These are phyloP conservation scores for Scotopteryx bipunctaria DNA, from an alignment of 2,888 invertebrate species.

Conservation along the genomic window DNA sequence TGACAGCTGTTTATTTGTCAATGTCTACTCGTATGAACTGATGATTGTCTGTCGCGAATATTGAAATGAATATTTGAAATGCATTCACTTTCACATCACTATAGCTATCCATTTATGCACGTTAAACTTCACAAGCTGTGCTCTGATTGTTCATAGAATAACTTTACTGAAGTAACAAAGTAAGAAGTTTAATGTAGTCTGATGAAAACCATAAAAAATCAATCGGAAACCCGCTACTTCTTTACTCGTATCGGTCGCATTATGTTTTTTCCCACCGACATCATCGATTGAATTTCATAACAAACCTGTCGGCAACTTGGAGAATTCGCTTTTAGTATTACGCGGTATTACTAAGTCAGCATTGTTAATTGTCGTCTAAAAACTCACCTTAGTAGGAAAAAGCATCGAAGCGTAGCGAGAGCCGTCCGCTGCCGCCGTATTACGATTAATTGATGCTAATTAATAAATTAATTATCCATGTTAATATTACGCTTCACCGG, in stretches of 20 bases:
- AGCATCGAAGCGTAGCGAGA: slow-evolving; percentile 62
- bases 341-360: slow-evolving; percentile 50
- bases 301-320: slow-evolving; percentile 54
- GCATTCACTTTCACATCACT: slow-evolving; percentile 42
- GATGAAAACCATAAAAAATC: slow-evolving; percentile 51
- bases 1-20: slow-evolving; percentile 77
- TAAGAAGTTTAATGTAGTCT: slow-evolving; percentile 19
- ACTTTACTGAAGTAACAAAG: slow-evolving; percentile 3
- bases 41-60: slow-evolving; percentile 59
- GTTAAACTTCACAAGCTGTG: slow-evolving; percentile 32
- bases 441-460: slow-evolving; percentile 79
- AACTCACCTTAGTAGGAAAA: slow-evolving; percentile 68
- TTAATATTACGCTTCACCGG: slow-evolving; percentile 71
- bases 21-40: slow-evolving; percentile 51
- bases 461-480: slow-evolving; percentile 81
- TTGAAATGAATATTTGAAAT: slow-evolving; percentile 47
- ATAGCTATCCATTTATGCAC: too few species aligned
- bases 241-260: slow-evolving; percentile 43
- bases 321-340: slow-evolving; percentile 54
- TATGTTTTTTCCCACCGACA: slow-evolving; percentile 38
- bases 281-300: slow-evolving; percentile 49
- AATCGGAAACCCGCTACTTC: slow-evolving; percentile 51
- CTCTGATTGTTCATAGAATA: slow-evolving; percentile 43
- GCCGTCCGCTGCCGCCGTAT: slow-evolving; percentile 57
- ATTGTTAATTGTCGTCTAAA: slow-evolving; percentile 60